Percentiles rank a stretch among this genome's conserved stretches.
Evolutionary conservation across 2,797 vertebrate genomes (phyloP).

Genomic region (Arctocebus calabarensis): DNA sequence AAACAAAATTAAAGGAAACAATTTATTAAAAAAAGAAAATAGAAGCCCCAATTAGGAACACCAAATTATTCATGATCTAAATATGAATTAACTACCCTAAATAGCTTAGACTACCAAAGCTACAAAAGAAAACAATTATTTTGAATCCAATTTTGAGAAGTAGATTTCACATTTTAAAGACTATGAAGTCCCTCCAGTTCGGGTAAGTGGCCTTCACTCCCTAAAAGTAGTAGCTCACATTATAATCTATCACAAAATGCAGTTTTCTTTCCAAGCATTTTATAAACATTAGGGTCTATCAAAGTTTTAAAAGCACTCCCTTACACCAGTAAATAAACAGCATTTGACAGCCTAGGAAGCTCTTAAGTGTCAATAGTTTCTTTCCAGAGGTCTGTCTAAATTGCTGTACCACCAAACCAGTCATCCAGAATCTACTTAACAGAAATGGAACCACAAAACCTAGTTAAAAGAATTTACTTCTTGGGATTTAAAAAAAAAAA

Average conservation of each 20-base stretch:
- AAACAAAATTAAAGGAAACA: not conserved
- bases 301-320: not conserved
- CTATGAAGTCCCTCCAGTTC: not conserved
- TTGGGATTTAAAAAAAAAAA: not conserved
- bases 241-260: not conserved
- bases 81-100: not conserved
- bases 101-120: not conserved
- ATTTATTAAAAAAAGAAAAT: not conserved
- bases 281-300: not conserved
- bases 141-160: not conserved
- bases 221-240: not conserved
- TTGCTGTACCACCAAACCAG: not conserved
- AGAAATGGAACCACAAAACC: not conserved
- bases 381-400: not conserved
- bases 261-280: not conserved
- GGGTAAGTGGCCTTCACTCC: not conserved
- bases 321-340: not conserved
- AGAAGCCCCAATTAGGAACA: not conserved
- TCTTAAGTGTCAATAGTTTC: not conserved
- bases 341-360: not conserved
- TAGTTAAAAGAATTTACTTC: constrained; percentile 8
- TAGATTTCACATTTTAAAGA: not conserved
- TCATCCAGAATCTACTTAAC: not conserved
- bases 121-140: not conserved
- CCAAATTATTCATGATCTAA: not conserved